Percentiles rank a stretch among this genome's conserved stretches.
Conservation (phyloP, 30 jellyfish, hydroid and myxozoan species). For the Haliclystus octoradiatus region DNA sequence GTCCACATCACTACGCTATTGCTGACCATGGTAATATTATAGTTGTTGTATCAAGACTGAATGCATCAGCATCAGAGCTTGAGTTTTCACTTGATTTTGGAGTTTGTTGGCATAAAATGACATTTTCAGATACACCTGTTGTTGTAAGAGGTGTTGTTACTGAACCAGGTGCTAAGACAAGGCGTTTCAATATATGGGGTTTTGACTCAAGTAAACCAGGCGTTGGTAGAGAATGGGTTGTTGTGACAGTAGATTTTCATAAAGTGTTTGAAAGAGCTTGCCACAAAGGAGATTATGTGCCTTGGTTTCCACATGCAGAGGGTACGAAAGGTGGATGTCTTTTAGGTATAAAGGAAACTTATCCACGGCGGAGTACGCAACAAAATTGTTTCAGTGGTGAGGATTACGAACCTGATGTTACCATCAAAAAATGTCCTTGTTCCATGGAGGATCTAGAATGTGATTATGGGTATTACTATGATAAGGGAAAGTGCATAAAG, state of each 20-base stretch:
- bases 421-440: constrained; percentile 48
- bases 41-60: constrained; percentile 41
- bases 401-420: constrained; percentile 52
- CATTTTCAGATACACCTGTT: constrained; percentile 52
- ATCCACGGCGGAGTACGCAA: constrained; percentile 36
- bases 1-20: constrained; percentile 92
- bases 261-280: constrained; percentile 43
- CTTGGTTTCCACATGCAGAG: constrained; percentile 72
- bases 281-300: constrained; percentile 27
- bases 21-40: constrained; percentile 79
- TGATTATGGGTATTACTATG: background rate
- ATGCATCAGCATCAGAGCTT: constrained; percentile 13
- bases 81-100: constrained; percentile 88
- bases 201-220: constrained; percentile 1
- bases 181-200: constrained; percentile 89
- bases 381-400: constrained; percentile 67
- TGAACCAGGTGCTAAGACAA: constrained; percentile 59
- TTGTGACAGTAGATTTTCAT: constrained; percentile 65
- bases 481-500: background rate
- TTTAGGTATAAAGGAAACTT: constrained; percentile 61
- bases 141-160: constrained; percentile 63
- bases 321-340: constrained; percentile 85
- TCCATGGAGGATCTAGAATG: constrained; percentile 78
- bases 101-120: constrained; percentile 55
- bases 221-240: constrained; percentile 44